phyloP scores from a whole-genome alignment of 2,888 invertebrate genomes.

The Andricus curvator region DNA sequence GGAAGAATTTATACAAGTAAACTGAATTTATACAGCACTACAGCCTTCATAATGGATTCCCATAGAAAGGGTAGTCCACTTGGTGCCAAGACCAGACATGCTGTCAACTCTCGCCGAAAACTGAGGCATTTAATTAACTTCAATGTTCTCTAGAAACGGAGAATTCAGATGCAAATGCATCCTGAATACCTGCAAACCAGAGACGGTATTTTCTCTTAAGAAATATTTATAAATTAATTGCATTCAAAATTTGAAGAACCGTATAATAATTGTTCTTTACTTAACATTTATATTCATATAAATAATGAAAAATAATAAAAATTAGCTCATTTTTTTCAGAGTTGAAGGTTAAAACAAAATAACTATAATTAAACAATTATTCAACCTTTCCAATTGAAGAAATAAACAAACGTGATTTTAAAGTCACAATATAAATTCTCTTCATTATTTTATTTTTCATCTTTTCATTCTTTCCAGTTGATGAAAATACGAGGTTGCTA shows the following conservation, averaged over 20 bases:
- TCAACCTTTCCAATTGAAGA: neutral
- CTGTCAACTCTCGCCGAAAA: slow-evolving; percentile 63
- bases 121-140: slow-evolving; percentile 71
- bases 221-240: neutral
- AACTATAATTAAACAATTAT: neutral
- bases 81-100: slow-evolving; percentile 68
- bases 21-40: neutral
- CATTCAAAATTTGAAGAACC: neutral
- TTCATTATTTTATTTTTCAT: neutral
- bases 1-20: slow-evolving; percentile 1
- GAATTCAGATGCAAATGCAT: slow-evolving; percentile 68
- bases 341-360: neutral
- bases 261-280: neutral
- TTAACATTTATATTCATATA: neutral
- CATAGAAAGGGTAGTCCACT: slow-evolving; percentile 62
- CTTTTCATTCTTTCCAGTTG: neutral
- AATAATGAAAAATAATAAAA: neutral
- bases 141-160: slow-evolving; percentile 56
- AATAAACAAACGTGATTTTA: neutral
- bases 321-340: neutral
- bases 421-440: slow-evolving; percentile 7
- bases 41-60: neutral
- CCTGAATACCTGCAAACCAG: neutral
- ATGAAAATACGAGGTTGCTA: slow-evolving; percentile 3
- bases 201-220: neutral